phyloP scores from a whole-genome alignment of 2,797 vertebrate genomes.

The Sorex maritimensis region DNA sequence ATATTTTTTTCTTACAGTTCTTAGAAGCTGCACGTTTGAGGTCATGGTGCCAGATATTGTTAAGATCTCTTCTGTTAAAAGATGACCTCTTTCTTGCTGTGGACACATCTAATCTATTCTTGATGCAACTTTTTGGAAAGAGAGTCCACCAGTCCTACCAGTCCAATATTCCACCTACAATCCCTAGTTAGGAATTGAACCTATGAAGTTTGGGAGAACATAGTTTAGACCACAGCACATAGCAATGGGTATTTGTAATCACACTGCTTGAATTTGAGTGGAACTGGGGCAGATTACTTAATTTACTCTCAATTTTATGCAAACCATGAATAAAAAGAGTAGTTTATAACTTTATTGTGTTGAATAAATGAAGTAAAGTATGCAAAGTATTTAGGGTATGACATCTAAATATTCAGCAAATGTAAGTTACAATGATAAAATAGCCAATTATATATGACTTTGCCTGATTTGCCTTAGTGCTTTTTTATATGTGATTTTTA shows the following conservation, averaged over 20 bases:
- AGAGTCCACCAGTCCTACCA: not conserved
- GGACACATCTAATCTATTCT: not conserved
- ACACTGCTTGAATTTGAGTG: slow-evolving; percentile 3
- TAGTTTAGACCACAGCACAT: not conserved
- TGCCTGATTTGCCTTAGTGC: not conserved
- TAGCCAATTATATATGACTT: slow-evolving; percentile 18
- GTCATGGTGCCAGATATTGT: not conserved
- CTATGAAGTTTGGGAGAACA: not conserved
- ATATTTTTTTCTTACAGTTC: slow-evolving; percentile 22
- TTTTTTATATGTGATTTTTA: slow-evolving; percentile 26
- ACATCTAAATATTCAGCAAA: not conserved
- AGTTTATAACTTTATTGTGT: not conserved
- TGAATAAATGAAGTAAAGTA: slow-evolving; percentile 49
- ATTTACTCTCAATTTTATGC: slow-evolving; percentile 39
- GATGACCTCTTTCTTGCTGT: not conserved
- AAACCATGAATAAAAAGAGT: slow-evolving; percentile 18
- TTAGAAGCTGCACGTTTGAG: slow-evolving; percentile 37
- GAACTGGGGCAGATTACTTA: not conserved
- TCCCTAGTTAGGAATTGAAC: not conserved
- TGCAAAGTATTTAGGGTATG: not conserved
- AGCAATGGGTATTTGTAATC: not conserved
- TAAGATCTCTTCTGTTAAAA: not conserved
- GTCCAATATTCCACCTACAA: not conserved
- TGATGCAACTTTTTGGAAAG: not conserved
- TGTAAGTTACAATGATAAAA: slow-evolving; percentile 24